Evolutionary conservation across 2,888 invertebrate species (phyloP), one percentile per base, ranked within the genome.

Genomic region (Agriopis aurantiaria): DNA sequence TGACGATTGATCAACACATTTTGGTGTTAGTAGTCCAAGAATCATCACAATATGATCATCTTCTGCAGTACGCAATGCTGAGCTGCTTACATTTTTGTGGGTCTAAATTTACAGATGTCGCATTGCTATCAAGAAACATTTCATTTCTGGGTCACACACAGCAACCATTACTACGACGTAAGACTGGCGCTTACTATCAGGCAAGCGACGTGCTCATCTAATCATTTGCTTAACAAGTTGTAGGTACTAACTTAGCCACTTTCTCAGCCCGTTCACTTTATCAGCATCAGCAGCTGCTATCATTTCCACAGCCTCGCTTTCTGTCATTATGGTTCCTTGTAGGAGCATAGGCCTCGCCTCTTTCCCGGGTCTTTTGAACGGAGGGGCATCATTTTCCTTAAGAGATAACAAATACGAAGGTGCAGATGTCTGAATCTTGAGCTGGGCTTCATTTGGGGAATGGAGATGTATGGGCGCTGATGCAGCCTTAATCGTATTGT

Each of bases 321-420:
- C 88, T 3, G 72, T 85, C 76, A 93, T 85, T 5, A 92, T 80
- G 0, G 82, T 82, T 0, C 86, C 87, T 5, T 87, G 78, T 1
- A 92, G 48, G 1, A 93, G 72, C 45, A 72, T 80, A 0, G 92
- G 89, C 14, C 59, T 75, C 0, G 80, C 71, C 63, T 86, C 84
- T 12, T 69, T 77, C 0, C 52, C 83, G 0, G 91, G 90, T 56
- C 73, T 83, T 51, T 67, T 78, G 64, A 93, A 93, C 0, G 93
- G 92, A 2, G 92, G 92, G 0, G 87, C 85, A 0, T 88, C 85
- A 41, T 90, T 90, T n/a, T 88, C 86, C 52, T 81, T 86, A n/a
- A 94, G 72, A 0, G 88, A 92, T 65, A 85, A 79, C 1, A 92
- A 80, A 75, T 92, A 91, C 0, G 87, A 90, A 0, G 94, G 93